These are phyloP conservation scores for Arenicola marina DNA, from an alignment of 2,888 invertebrate species.

Conservation along the genomic window DNA sequence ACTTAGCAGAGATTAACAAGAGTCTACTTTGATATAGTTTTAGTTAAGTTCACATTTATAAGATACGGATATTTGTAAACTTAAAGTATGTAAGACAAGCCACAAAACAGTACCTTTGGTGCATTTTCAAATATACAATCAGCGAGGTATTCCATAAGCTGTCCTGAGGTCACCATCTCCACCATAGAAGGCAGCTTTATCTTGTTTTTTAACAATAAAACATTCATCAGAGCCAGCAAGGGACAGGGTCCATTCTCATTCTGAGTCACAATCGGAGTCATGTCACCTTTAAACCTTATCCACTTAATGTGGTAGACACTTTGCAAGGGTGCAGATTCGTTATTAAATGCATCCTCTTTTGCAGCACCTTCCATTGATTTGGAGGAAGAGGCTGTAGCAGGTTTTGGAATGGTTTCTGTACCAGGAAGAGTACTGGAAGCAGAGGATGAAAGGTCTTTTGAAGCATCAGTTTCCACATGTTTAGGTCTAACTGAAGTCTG, in stretches of 20 bases:
- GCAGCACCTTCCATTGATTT: too few species aligned
- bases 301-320: constrained; percentile 64
- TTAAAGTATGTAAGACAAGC: background rate
- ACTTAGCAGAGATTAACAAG: background rate
- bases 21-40: background rate
- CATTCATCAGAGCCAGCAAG: constrained; percentile 66
- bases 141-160: constrained; percentile 64
- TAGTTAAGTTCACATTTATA: background rate
- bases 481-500: too few species aligned
- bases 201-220: constrained; percentile 63
- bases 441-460: too few species aligned
- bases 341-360: too few species aligned
- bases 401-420: too few species aligned
- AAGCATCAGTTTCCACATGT: too few species aligned
- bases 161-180: constrained; percentile 63
- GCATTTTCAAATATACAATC: constrained; percentile 63
- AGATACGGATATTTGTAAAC: too few species aligned
- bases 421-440: too few species aligned
- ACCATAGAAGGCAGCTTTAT: constrained; percentile 59
- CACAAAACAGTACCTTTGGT: constrained; percentile 62
- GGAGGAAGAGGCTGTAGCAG: too few species aligned
- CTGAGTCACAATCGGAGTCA: constrained; percentile 65
- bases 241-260: constrained; percentile 69
- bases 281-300: constrained; percentile 59
- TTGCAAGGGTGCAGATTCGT: constrained; percentile 9